Evolutionary conservation across 2,888 invertebrate genomes (phyloP).

Genomic region (Agelastica alni): DNA sequence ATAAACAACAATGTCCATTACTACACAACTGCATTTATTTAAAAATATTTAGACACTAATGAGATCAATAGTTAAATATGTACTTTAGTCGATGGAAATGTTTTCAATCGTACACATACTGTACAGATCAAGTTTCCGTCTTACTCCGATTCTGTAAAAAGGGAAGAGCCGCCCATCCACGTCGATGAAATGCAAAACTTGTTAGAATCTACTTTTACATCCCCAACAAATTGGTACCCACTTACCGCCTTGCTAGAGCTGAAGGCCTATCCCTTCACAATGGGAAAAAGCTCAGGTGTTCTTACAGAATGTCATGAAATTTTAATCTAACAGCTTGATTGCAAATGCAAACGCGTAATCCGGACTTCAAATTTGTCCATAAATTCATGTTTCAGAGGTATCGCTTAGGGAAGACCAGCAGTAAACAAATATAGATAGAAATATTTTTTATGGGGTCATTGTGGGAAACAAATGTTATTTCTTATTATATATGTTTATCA

Average conservation of each 20-base stretch:
- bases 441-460: too few relatives aligned
- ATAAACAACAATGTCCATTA: too few relatives aligned
- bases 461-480: too few relatives aligned
- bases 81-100: too few relatives aligned
- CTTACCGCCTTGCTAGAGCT: conserved; percentile 24
- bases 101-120: too few relatives aligned
- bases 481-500: too few relatives aligned
- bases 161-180: conserved; percentile 4
- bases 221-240: conserved; percentile 31
- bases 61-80: too few relatives aligned
- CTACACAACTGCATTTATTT: too few relatives aligned
- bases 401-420: not conserved
- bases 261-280: conserved; percentile 19
- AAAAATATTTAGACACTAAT: too few relatives aligned
- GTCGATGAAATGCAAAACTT: conserved; percentile 21
- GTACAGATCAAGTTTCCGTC: too few relatives aligned
- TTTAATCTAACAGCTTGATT: conserved; percentile 38
- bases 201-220: conserved; percentile 17
- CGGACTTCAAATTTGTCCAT: conserved; percentile 36
- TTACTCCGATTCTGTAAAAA: conserved; percentile 5
- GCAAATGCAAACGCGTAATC: conserved; percentile 35
- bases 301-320: conserved; percentile 36
- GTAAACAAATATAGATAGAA: too few relatives aligned
- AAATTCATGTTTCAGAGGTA: conserved; percentile 31
- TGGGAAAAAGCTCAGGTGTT: conserved; percentile 40